phyloP scores from a whole-genome alignment of 2,797 vertebrate species.

The Eulemur coronatus region DNA sequence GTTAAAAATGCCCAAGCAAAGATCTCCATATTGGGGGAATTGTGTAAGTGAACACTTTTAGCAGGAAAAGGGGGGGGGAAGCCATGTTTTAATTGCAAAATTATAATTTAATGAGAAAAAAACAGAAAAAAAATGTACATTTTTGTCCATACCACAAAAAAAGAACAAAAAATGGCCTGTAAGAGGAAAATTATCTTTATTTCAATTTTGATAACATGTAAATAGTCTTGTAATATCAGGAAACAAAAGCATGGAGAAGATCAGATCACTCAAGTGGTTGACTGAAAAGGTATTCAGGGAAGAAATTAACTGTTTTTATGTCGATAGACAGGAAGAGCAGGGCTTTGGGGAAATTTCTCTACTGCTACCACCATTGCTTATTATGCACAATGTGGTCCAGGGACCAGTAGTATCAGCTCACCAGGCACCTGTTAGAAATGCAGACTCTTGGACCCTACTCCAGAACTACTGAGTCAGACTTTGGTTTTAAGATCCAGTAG shows the following conservation, averaged over 20 bases:
- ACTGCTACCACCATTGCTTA: neutral
- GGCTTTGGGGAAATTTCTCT: neutral
- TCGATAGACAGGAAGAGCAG: neutral
- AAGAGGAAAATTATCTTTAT: neutral
- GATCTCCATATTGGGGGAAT: neutral
- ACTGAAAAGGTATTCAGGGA: neutral
- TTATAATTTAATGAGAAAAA: neutral
- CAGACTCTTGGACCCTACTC: too few relatives aligned
- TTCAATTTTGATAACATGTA: neutral
- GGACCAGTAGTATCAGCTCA: neutral
- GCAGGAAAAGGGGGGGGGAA: neutral
- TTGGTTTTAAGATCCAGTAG: neutral
- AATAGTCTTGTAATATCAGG: neutral
- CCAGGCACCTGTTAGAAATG: neutral
- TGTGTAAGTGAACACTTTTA: neutral
- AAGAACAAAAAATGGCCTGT: too few relatives aligned
- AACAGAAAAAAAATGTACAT: neutral
- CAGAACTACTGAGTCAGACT: neutral
- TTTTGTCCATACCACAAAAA: neutral
- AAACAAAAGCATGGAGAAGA: neutral
- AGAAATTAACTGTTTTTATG: neutral
- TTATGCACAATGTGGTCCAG: neutral
- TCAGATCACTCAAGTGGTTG: neutral
- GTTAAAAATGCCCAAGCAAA: neutral
- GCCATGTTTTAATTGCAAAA: neutral